Conservation (phyloP, 2,888 invertebrate genomes). For the Lamproptera curius region DNA sequence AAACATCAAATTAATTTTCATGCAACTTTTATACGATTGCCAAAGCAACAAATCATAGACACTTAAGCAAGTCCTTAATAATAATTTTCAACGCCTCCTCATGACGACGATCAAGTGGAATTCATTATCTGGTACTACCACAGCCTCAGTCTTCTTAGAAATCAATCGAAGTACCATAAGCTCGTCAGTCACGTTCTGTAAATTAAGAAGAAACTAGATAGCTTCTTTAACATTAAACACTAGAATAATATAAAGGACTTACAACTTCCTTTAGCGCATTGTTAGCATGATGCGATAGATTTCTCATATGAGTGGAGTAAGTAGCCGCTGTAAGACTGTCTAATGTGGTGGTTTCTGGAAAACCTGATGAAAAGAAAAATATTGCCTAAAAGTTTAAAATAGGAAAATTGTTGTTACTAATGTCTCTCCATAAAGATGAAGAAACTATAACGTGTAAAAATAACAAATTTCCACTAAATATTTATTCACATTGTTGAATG, state of each 20-base stretch:
- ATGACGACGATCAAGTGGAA: conserved; percentile 68
- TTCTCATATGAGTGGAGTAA: conserved; percentile 65
- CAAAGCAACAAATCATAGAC: too few relatives aligned
- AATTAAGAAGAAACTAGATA: conserved; percentile 10
- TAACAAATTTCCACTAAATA: too few relatives aligned
- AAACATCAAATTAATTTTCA: too few relatives aligned
- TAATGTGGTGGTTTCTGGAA: conserved; percentile 68
- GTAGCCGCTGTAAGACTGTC: conserved; percentile 72
- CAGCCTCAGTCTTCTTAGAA: conserved; percentile 63
- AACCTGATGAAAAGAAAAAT: conserved; percentile 55
- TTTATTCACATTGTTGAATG: too few relatives aligned
- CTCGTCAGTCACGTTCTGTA: conserved; percentile 62
- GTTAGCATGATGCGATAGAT: conserved; percentile 48
- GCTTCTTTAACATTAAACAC: neutral
- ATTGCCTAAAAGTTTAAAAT: too few relatives aligned
- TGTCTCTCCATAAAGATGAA: too few relatives aligned
- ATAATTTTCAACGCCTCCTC: conserved; percentile 37
- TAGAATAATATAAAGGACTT: conserved; percentile 26
- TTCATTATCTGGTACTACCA: conserved; percentile 62
- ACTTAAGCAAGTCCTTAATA: too few relatives aligned
- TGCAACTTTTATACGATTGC: too few relatives aligned
- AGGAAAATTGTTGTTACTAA: too few relatives aligned
- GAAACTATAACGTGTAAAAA: too few relatives aligned
- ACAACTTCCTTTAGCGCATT: conserved; percentile 68
- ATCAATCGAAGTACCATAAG: conserved; percentile 59